Conservation (phyloP, 1,140 invertebrate species). For the Aradophagus sp. region DNA sequence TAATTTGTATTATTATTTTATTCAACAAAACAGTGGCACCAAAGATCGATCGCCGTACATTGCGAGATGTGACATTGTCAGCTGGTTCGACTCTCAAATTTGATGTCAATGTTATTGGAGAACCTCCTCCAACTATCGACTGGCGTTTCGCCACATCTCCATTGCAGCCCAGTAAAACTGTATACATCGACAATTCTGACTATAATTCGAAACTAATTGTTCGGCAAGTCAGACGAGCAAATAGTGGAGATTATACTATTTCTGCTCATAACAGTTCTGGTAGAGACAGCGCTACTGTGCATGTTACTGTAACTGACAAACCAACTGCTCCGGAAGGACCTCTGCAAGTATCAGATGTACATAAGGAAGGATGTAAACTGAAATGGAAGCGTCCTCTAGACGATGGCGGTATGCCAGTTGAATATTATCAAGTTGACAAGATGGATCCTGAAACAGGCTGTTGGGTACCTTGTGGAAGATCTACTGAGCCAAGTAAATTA, state of each 20-base stretch:
- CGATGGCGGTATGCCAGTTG: constrained; percentile 90
- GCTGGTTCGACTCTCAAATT: constrained; percentile 93
- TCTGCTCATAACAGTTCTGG: constrained; percentile 89
- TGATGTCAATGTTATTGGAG: constrained; percentile 92
- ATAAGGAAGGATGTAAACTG: constrained; percentile 94
- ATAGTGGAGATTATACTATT: constrained; percentile 92
- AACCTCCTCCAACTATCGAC: constrained; percentile 91
- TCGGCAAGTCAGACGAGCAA: constrained; percentile 84
- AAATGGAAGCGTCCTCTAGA: constrained; percentile 96
- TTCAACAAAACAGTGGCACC: constrained; percentile 83
- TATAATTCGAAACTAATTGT: constrained; percentile 92
- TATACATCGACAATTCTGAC: constrained; percentile 88
- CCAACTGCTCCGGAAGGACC: constrained; percentile 91
- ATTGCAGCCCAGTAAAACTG: constrained; percentile 76
- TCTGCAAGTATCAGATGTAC: constrained; percentile 90
- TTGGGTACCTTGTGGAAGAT: constrained; percentile 92
- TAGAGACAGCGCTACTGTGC: constrained; percentile 91
- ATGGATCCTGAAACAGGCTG: constrained; percentile 94
- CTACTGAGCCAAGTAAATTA: constrained; percentile 83
- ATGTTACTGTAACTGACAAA: constrained; percentile 94
- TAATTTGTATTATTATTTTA: too few relatives aligned
- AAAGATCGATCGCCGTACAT: constrained; percentile 94
- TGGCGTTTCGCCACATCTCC: constrained; percentile 86
- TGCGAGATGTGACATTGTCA: constrained; percentile 91
- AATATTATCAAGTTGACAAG: constrained; percentile 96